These are phyloP conservation scores for Hololepta plana DNA, from an alignment of 2,888 invertebrate genomes.

Conservation along the genomic window DNA sequence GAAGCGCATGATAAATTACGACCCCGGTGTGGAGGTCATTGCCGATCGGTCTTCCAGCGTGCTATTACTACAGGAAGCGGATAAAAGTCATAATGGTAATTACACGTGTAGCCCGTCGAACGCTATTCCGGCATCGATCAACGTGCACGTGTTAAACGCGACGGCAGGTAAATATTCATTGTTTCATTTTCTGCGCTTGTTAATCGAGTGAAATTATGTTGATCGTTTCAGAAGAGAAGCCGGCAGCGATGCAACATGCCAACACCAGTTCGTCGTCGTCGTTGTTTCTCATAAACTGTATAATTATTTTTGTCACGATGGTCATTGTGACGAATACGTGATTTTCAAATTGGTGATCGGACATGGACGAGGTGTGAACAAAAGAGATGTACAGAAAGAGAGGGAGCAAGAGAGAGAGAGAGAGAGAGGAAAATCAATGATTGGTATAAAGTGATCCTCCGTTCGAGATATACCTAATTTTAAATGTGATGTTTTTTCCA, in stretches of 20 bases:
- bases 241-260: constrained; percentile 57
- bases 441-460: too few relatives aligned
- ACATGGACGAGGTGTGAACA: too few relatives aligned
- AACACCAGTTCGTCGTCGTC: constrained; percentile 26
- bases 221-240: constrained; percentile 42
- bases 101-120: constrained; percentile 53
- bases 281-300: constrained; percentile 5
- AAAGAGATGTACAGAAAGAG: too few relatives aligned
- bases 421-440: too few relatives aligned
- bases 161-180: constrained; percentile 22
- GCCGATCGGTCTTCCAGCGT: constrained; percentile 43
- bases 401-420: too few relatives aligned
- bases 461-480: too few relatives aligned
- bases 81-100: constrained; percentile 43
- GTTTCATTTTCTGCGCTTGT: too few relatives aligned
- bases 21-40: constrained; percentile 34
- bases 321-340: too few relatives aligned
- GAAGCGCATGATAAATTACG: constrained; percentile 42
- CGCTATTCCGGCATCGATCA: constrained; percentile 43
- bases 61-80: constrained; percentile 46
- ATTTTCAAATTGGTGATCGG: too few relatives aligned
- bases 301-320: too few relatives aligned
- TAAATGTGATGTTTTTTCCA: too few relatives aligned
- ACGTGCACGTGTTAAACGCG: constrained; percentile 54
- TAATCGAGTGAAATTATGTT: constrained; percentile 1